These are phyloP conservation scores for Heliopora coerulea DNA, from an alignment of 92 coral and sea anemone species.

Conservation along the genomic window DNA sequence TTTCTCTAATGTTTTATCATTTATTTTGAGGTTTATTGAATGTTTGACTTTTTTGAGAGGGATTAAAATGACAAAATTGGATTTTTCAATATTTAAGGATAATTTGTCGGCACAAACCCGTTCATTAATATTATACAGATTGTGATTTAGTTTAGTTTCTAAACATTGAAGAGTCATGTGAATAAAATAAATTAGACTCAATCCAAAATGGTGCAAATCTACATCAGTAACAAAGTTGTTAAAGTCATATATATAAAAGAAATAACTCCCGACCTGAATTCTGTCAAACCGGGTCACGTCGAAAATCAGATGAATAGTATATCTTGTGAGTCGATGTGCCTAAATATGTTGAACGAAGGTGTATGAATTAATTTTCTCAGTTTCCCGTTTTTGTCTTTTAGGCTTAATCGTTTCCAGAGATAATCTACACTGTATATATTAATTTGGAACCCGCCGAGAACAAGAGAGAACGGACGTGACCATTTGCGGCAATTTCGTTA, in stretches of 20 bases:
- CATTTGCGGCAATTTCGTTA: too few species aligned
- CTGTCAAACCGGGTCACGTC: too few species aligned
- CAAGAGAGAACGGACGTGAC: too few species aligned
- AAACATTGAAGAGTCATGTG: slow-evolving; percentile 23
- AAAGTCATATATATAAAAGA: slow-evolving; percentile 31
- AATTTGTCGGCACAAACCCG: slow-evolving; percentile 65
- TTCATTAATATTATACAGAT: slow-evolving; percentile 45
- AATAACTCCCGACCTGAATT: too few species aligned
- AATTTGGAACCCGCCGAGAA: too few species aligned
- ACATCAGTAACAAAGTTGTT: slow-evolving; percentile 6
- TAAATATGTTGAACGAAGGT: too few species aligned
- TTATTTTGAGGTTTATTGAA: neutral
- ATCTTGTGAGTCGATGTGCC: too few species aligned
- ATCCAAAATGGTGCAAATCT: slow-evolving; percentile 41
- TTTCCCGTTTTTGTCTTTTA: too few species aligned
- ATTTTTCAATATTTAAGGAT: slow-evolving; percentile 54
- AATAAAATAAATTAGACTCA: slow-evolving; percentile 36
- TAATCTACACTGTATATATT: too few species aligned
- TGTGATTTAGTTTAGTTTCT: slow-evolving; percentile 42
- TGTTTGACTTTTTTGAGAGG: slow-evolving; percentile 24
- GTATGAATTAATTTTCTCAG: too few species aligned
- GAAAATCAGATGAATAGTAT: too few species aligned
- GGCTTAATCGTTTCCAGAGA: too few species aligned
- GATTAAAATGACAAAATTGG: slow-evolving; percentile 44
- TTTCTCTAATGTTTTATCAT: neutral